Percentiles rank a stretch among this genome's conserved stretches.
phyloP scores from a whole-genome alignment of 92 coral and sea anemone genomes.

The Paramuricea clavata region DNA sequence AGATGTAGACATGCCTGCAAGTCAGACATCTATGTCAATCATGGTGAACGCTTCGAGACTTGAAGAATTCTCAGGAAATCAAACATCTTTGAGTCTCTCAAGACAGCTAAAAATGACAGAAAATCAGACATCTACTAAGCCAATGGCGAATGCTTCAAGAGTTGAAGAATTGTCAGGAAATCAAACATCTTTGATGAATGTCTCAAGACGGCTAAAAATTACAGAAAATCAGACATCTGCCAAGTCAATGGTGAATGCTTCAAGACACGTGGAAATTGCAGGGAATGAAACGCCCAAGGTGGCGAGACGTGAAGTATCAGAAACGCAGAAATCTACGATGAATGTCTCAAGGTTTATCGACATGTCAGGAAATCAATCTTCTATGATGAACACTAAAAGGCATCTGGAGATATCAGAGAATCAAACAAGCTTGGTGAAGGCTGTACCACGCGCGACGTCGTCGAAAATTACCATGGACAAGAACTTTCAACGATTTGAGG shows the following conservation, averaged over 20 bases:
- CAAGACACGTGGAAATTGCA: not conserved
- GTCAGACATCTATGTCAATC: no score
- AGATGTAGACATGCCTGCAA: not conserved
- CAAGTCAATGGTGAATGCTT: not conserved
- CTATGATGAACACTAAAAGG: not conserved
- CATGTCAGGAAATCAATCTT: not conserved
- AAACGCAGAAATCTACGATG: not conserved
- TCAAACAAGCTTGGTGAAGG: not conserved
- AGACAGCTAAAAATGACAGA: no score
- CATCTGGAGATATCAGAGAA: not conserved
- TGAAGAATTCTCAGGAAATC: no score
- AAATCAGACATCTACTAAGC: no score
- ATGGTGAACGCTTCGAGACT: no score
- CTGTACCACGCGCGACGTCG: constrained; percentile 5
- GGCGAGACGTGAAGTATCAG: not conserved
- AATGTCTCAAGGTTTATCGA: not conserved
- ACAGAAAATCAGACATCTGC: not conserved
- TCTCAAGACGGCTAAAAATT: not conserved
- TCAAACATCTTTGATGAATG: not conserved
- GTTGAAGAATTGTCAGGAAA: not conserved
- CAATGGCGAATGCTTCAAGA: not conserved
- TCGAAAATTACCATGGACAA: constrained; percentile 8
- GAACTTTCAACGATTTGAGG: constrained; percentile 18
- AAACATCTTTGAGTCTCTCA: no score
- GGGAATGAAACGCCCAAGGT: not conserved